Base-by-base conservation (phyloP, 2,113 vertebrate species). In the Pluvianellus socialis region DNA sequence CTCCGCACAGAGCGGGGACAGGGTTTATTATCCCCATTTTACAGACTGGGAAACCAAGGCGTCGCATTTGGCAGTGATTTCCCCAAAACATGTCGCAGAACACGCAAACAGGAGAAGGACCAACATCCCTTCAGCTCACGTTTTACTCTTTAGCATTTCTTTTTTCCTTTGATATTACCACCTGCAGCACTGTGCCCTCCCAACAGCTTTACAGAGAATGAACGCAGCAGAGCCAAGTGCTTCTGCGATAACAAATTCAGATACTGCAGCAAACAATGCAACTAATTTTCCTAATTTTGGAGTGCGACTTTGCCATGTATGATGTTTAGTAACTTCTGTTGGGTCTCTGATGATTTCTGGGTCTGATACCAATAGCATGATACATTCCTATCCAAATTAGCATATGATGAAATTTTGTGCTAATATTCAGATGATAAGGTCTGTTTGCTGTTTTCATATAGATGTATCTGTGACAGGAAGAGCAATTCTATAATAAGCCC, bases 401-500 rank as follows among this genome's bases (percentile, higher is more conserved):
- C 86, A 38, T 68, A 71, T 7, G 63, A 77, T 62, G 73, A 87
- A 75, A 90, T 91, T 77, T 92, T 76, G 59, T 90, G 80, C 87
- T 96, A 7, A 0, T 89, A 82, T 94, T 95, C 79, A 74, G 67
- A 77, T 58, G 73, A 47, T 83, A 88, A 90, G 28, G 65, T 94
- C 92, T 95, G 90, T 88, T 95, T 92, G 65, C 88, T 89, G 74
- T 79, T 96, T 86, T 83, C 71, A 70, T 92, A 95, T 83, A 95
- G 76, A 95, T 91, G 63, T 93, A 40, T 91, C 96, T 96, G 92
- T 95, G 95, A 97, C 89, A 88, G 92, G 95, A 97, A 82, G 86
- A 94, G 35, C 90, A 94, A 88, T 95, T 97, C 94, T 95, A 68
- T 95, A 96, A 96, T 92, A 97, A 97, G 88, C 88, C 67, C 65